A percentile compares a stretch with the other conserved stretches of the same genome.
Evolutionary conservation across 2,888 invertebrate genomes (phyloP).

Genomic region (Orthonevra nobilis): DNA sequence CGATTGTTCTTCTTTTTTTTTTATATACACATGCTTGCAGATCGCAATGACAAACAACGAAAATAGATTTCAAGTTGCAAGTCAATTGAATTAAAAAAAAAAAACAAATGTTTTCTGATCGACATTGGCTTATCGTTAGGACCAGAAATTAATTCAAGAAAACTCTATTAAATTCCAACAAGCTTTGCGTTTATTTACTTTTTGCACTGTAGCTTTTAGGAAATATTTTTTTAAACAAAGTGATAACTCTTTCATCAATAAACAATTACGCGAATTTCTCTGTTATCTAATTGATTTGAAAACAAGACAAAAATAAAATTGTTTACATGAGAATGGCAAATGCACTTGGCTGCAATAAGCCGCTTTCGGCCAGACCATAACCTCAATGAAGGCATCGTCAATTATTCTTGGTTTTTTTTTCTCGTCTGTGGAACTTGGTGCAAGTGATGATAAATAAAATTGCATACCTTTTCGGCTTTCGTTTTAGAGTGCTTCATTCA

Average conservation of each 20-base stretch:
- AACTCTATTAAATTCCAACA: too few relatives aligned
- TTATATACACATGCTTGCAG: constrained; percentile 17
- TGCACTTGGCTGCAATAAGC: constrained; percentile 15
- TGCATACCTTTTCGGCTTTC: constrained; percentile 1
- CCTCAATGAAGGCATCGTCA: too few relatives aligned
- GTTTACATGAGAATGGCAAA: constrained; percentile 36
- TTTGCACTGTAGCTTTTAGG: too few relatives aligned
- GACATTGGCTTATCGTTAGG: too few relatives aligned
- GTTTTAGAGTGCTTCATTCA: neutral
- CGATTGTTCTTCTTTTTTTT: constrained; percentile 43
- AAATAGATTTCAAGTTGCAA: constrained; percentile 54
- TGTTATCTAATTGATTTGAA: constrained; percentile 14
- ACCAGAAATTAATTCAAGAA: neutral
- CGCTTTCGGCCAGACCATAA: constrained; percentile 27
- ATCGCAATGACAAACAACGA: constrained; percentile 40
- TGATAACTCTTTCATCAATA: too few relatives aligned
- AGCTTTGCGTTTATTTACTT: too few relatives aligned
- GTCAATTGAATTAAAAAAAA: constrained; percentile 21
- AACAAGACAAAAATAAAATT: too few relatives aligned
- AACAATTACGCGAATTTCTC: too few relatives aligned
- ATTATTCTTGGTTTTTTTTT: too few relatives aligned
- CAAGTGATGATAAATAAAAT: neutral
- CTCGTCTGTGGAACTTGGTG: too few relatives aligned
- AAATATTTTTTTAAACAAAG: too few relatives aligned
- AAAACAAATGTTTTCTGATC: too few relatives aligned